Evolutionary conservation across 2,888 invertebrate species (phyloP), one percentile per base, ranked within the genome.

Genomic region (Polydrusus pterygomalis): DNA sequence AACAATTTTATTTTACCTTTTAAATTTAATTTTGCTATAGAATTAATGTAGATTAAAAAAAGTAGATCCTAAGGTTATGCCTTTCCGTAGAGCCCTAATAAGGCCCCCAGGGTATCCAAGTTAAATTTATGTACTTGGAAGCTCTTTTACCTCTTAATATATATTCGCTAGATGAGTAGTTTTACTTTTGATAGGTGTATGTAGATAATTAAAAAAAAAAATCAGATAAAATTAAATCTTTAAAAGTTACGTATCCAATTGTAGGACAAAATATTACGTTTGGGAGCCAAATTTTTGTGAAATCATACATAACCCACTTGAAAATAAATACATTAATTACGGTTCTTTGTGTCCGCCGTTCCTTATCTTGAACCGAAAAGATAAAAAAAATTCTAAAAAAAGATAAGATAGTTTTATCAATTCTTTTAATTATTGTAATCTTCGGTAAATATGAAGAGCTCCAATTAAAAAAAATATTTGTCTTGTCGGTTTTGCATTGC

Each of bases 331-430:
- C n/a, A 51, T 9, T 3, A 47, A 17, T 54, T 25, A n/a, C 25
- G 15, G 10, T 38, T 47, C 45, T 47, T 58, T 68, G 58, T 45
- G 60, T 25, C 25, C 25, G 5, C 62, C 30, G 17, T 34, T 58
- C 17, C 18, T 60, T 38, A 60, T 47, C 47, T 3, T 5, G 2
- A 38, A 60, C 7, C 17, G 11, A 38, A 15, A 9, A 17, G 15
- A 60, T 34, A 60, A 47, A 47, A 15, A 45, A 18, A 49, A 25
- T 60, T 45, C 43, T 43, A 38, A 54, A 69, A 43, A 40, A 6
- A 11, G 56, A 69, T 69, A 56, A 58, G 69, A 60, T 58, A 17
- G 58, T 56, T 43, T 69, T 56, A 38, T 18, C 17, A 60, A 60
- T 60, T 60, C 17, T 17, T 17, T 38, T 40, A 17, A 38, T 38